Evolutionary conservation across 2,888 invertebrate species (phyloP).

Genomic region (Mechanitis messenoides): DNA sequence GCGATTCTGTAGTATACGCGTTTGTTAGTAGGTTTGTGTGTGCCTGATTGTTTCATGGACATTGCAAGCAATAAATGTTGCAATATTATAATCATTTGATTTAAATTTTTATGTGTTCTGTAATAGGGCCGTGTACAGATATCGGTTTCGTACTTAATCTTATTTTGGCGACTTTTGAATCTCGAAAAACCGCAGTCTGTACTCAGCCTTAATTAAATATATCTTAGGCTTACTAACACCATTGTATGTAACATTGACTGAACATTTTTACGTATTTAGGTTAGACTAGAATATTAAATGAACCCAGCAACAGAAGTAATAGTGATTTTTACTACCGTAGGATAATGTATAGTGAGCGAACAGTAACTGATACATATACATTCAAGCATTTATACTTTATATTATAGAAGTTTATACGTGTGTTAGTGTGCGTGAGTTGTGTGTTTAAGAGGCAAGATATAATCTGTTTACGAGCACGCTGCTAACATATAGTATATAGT

Average conservation of each 20-base stretch:
- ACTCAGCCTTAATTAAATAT: conserved; percentile 34
- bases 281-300: conserved; percentile 52
- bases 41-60: conserved; percentile 49
- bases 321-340: conserved; percentile 26
- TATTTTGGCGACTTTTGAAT: conserved; percentile 34
- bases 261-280: conserved; percentile 72
- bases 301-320: conserved; percentile 26
- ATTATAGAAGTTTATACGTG: conserved; percentile 49
- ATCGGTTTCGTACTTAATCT: conserved; percentile 42
- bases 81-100: conserved; percentile 51
- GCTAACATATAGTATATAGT: conserved; percentile 52
- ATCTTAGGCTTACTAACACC: conserved; percentile 59
- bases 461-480: conserved; percentile 41
- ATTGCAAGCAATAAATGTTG: conserved; percentile 61
- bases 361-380: conserved; percentile 55
- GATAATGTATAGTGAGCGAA: conserved; percentile 36
- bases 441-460: conserved; percentile 1
- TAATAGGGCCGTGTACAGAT: conserved; percentile 39
- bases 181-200: conserved; percentile 36
- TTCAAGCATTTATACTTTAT: conserved; percentile 65
- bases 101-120: conserved; percentile 22
- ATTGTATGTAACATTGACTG: conserved; percentile 76
- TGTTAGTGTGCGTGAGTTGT: conserved; percentile 64
- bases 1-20: conserved; percentile 52
- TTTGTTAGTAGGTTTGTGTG: conserved; percentile 43